A percentile compares a stretch with the other conserved stretches of the same genome.
Conservation (phyloP, 2,888 invertebrate species). For the Synergus gifuensis region DNA sequence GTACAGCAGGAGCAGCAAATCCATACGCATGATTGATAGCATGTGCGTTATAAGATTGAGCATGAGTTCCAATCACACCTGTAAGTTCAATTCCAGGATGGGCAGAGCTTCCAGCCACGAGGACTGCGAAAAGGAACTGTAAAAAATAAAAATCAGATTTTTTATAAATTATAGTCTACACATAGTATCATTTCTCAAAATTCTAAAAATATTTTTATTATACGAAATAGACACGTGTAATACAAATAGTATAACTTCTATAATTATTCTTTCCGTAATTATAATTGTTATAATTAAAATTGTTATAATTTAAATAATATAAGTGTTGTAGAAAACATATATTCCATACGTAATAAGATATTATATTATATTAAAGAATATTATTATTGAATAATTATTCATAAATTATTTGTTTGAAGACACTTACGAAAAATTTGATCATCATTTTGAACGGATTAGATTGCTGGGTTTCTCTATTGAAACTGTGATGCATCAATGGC, state of each 20-base stretch:
- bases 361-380: neutral
- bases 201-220: no score
- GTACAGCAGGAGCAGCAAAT: constrained; percentile 79
- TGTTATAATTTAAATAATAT: no score
- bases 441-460: constrained; percentile 66
- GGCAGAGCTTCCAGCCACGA: constrained; percentile 69
- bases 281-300: no score
- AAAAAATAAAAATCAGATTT: constrained; percentile 36
- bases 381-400: neutral
- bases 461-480: constrained; percentile 42
- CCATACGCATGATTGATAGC: constrained; percentile 87
- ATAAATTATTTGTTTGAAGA: neutral
- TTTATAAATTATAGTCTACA: neutral
- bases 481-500: constrained; percentile 66
- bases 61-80: constrained; percentile 85
- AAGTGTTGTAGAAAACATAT: no score
- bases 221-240: no score
- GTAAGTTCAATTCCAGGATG: constrained; percentile 75
- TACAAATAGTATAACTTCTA: no score
- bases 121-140: constrained; percentile 68
- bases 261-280: no score
- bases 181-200: neutral
- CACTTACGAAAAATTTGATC: constrained; percentile 72
- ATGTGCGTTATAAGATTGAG: constrained; percentile 87
- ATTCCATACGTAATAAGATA: no score